Percentiles rank a stretch among this genome's conserved stretches.
phyloP scores from a whole-genome alignment of 2,888 invertebrate species.

The Lasioglossum calceatum region DNA sequence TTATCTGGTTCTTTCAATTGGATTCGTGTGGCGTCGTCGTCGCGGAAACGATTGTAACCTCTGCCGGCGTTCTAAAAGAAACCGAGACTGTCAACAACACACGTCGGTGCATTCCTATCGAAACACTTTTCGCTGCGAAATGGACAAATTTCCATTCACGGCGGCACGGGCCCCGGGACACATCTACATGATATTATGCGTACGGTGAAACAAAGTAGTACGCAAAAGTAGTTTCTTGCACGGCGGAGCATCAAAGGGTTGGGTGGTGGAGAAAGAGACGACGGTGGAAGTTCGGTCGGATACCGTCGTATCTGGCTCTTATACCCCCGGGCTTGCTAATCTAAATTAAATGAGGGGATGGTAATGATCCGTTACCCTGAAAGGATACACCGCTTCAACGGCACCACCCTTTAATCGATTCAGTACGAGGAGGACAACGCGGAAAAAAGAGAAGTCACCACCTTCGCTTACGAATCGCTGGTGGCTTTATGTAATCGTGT shows the following conservation, averaged over 20 bases:
- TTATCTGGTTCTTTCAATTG: constrained; percentile 62
- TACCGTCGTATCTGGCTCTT: constrained; percentile 63
- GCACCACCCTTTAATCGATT: constrained; percentile 71
- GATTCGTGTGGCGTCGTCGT: constrained; percentile 46
- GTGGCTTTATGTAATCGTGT: constrained; percentile 68
- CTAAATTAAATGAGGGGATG: constrained; percentile 78
- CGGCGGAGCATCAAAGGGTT: constrained; percentile 5
- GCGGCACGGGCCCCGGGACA: constrained; percentile 53
- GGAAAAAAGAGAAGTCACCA: constrained; percentile 49
- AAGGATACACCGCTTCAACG: constrained; percentile 70
- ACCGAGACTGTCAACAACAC: constrained; percentile 56
- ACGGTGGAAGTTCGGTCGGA: constrained; percentile 55
- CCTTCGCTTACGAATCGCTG: constrained; percentile 60
- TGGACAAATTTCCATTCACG: constrained; percentile 74
- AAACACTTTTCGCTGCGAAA: constrained; percentile 71
- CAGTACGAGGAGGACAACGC: constrained; percentile 57
- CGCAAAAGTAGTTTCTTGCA: constrained; percentile 62
- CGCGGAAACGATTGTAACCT: constrained; percentile 33
- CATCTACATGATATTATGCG: constrained; percentile 78
- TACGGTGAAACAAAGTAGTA: constrained; percentile 69
- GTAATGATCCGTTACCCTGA: constrained; percentile 77
- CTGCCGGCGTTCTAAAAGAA: constrained; percentile 13
- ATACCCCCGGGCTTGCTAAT: constrained; percentile 70
- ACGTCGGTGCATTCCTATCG: constrained; percentile 69
- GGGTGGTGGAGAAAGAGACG: constrained; percentile 12